Percentiles rank a stretch among this genome's conserved stretches.
Evolutionary conservation across 2,797 vertebrate genomes (phyloP).

Genomic region (Rhynchonycteris naso): DNA sequence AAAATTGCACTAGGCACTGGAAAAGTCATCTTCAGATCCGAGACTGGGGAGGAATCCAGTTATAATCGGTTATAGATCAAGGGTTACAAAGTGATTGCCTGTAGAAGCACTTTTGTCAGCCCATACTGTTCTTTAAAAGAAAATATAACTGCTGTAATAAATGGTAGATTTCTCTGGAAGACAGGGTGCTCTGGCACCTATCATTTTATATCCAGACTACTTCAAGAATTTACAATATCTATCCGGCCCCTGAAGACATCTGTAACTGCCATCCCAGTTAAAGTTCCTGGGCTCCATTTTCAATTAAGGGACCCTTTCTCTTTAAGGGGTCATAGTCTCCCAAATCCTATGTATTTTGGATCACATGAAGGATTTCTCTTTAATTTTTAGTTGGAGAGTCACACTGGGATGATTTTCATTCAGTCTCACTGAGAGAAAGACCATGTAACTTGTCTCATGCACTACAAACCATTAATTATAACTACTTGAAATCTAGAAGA

Average conservation of each 20-base stretch:
- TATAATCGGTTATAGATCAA: conserved; percentile 7
- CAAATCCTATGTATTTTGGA: background rate
- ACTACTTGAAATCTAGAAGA: conserved; percentile 6
- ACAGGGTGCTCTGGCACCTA: background rate
- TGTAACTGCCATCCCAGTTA: background rate
- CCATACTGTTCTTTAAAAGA: conserved; percentile 36
- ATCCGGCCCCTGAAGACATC: background rate
- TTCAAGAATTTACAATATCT: conserved; percentile 4
- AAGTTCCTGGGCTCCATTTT: background rate
- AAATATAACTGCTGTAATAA: conserved; percentile 23
- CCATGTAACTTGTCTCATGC: background rate
- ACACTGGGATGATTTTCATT: conserved; percentile 50
- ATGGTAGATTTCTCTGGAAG: background rate
- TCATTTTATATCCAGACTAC: background rate
- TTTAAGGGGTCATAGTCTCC: background rate
- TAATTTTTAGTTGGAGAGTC: background rate
- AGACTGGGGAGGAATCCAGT: background rate
- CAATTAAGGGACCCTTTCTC: background rate
- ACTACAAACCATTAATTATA: background rate
- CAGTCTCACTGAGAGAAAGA: background rate
- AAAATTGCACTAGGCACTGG: background rate
- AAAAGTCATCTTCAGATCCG: background rate
- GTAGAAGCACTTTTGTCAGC: background rate
- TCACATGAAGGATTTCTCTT: background rate
- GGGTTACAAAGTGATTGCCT: background rate